Evolutionary conservation across 2,113 vertebrate genomes (phyloP).

Genomic region (Petrocephalus zakoni): DNA sequence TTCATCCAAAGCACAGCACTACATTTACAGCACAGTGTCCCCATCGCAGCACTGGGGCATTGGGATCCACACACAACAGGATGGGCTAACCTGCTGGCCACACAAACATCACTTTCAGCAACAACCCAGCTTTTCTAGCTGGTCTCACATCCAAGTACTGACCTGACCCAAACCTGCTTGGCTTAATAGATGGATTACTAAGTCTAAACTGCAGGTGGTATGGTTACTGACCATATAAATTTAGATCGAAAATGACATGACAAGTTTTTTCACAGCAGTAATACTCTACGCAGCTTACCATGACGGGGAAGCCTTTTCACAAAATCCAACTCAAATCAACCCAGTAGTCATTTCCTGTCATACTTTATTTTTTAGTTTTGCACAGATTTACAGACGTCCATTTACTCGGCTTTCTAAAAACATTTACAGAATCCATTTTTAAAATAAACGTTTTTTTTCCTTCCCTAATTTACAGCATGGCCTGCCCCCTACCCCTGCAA

Average conservation of each 20-base stretch:
- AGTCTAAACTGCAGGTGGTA: too few species aligned
- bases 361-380: slow-evolving; percentile 50
- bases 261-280: not conserved
- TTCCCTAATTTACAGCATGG: slow-evolving; percentile 63
- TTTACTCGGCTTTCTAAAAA: slow-evolving; percentile 64
- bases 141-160: too few species aligned
- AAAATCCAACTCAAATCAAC: not conserved
- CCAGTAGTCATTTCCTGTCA: not conserved
- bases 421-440: slow-evolving; percentile 67
- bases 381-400: slow-evolving; percentile 68
- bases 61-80: too few species aligned
- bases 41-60: too few species aligned
- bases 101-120: not conserved
- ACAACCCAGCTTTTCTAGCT: not conserved
- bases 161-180: too few species aligned
- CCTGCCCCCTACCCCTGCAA: not conserved
- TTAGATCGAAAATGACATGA: not conserved
- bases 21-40: too few species aligned
- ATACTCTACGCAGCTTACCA: not conserved
- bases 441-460: slow-evolving; percentile 74
- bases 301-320: not conserved
- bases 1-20: too few species aligned
- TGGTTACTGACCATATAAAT: not conserved
- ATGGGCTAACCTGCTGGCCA: too few species aligned
- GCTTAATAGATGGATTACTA: too few species aligned